These are phyloP conservation scores for Temnopleurus reevesii DNA, from an alignment of 53 echinoderm and acorn worm genomes.

Conservation along the genomic window DNA sequence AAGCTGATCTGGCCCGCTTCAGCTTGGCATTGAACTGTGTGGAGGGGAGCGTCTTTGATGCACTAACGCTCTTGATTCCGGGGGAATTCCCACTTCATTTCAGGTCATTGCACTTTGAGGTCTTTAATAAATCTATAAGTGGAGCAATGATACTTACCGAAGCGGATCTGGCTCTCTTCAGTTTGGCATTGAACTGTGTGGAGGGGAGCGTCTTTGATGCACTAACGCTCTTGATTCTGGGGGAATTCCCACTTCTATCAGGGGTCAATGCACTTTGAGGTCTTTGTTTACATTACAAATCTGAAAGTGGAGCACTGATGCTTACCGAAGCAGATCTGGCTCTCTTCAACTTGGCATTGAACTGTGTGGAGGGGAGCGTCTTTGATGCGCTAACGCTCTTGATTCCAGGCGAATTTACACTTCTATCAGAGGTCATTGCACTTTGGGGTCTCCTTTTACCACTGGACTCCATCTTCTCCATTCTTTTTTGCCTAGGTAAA, in stretches of 20 bases:
- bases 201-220: constrained; percentile 46
- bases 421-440: constrained; percentile 46
- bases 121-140: too few species aligned
- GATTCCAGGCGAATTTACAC: background rate
- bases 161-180: constrained; percentile 40
- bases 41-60: constrained; percentile 44
- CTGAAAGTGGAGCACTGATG: too few species aligned
- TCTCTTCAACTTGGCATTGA: constrained; percentile 45
- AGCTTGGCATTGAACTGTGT: constrained; percentile 52
- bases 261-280: constrained; percentile 47
- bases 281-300: constrained; percentile 14
- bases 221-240: constrained; percentile 10
- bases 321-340: constrained; percentile 47
- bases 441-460: constrained; percentile 25
- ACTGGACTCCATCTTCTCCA: constrained; percentile 58
- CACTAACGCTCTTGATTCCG: constrained; percentile 11
- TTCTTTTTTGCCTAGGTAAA: constrained; percentile 62
- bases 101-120: constrained; percentile 44
- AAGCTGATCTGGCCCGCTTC: constrained; percentile 38
- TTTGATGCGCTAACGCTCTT: constrained; percentile 38
- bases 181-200: constrained; percentile 50
- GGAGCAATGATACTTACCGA: too few species aligned
- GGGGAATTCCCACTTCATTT: constrained; percentile 14
- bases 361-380: constrained; percentile 53
- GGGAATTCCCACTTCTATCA: constrained; percentile 12